phyloP scores from a whole-genome alignment of 1,140 invertebrate genomes.

The Papilio machaon region DNA sequence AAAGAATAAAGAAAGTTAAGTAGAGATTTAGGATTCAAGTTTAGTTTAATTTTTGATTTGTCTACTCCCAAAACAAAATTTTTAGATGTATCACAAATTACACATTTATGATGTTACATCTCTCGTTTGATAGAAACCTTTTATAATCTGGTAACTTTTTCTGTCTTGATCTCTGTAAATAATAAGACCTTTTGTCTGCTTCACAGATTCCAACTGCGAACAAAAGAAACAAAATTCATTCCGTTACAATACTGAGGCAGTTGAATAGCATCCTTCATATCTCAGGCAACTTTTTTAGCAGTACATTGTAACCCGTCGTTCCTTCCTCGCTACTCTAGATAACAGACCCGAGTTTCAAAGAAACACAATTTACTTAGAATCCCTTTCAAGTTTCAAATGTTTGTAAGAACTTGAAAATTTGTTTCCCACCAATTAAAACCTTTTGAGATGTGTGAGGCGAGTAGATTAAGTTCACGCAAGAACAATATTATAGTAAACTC shows the following conservation, averaged over 20 bases:
- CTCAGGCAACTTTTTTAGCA: neutral
- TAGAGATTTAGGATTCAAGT: neutral
- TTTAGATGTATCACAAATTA: neutral
- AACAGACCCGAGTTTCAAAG: neutral
- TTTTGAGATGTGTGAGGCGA: neutral
- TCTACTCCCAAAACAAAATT: neutral
- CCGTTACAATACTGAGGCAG: conserved; percentile 7
- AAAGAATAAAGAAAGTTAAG: neutral
- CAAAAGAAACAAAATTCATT: conserved; percentile 10
- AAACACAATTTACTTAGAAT: conserved; percentile 15
- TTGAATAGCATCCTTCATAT: conserved; percentile 31
- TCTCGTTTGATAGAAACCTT: neutral
- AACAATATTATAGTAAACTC: too few species aligned
- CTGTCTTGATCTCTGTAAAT: neutral
- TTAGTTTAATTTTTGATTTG: too few species aligned
- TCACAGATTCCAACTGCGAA: neutral
- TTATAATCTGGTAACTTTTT: neutral
- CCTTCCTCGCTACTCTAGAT: conserved; percentile 11
- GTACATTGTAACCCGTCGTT: conserved; percentile 9
- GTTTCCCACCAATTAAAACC: neutral
- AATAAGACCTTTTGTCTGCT: conserved; percentile 1
- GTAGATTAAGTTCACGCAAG: too few species aligned
- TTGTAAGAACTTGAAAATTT: conserved; percentile 6
- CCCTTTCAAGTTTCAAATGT: conserved; percentile 3
- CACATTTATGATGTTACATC: neutral